A percentile compares a stretch with the other conserved stretches of the same genome.
Evolutionary conservation across 2,888 invertebrate genomes (phyloP).

Genomic region (Tyria jacobaeae): DNA sequence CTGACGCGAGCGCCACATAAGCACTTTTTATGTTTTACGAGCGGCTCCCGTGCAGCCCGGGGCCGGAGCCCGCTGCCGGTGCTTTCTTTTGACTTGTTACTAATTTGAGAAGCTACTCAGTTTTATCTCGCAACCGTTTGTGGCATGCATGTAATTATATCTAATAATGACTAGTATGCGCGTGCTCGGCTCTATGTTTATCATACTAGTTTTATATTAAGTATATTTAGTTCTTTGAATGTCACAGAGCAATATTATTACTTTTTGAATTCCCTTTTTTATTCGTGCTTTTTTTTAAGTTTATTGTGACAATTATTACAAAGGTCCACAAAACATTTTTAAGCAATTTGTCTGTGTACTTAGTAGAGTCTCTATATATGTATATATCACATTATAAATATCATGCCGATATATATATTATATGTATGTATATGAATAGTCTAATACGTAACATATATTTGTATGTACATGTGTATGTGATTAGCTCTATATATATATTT

Average conservation of each 20-base stretch:
- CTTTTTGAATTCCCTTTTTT: neutral
- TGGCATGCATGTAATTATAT: constrained; percentile 38
- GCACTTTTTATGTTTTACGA: constrained; percentile 84
- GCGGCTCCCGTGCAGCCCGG: constrained; percentile 71
- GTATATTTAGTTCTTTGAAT: neutral
- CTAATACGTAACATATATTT: too few relatives aligned
- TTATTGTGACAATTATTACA: too few relatives aligned
- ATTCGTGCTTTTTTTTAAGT: too few relatives aligned
- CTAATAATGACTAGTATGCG: constrained; percentile 16
- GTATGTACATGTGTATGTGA: too few relatives aligned
- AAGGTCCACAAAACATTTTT: too few relatives aligned
- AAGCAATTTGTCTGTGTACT: too few relatives aligned
- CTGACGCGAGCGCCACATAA: constrained; percentile 79
- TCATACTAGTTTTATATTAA: neutral
- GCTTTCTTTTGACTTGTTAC: constrained; percentile 69
- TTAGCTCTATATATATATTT: too few relatives aligned
- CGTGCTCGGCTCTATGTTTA: constrained; percentile 16
- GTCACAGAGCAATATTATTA: neutral
- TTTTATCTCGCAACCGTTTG: constrained; percentile 46
- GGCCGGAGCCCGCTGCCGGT: constrained; percentile 66
- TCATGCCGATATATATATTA: too few relatives aligned
- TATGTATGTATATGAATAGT: too few relatives aligned
- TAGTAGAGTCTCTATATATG: too few relatives aligned
- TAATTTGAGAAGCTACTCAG: constrained; percentile 68
- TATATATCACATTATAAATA: too few relatives aligned